Base-by-base conservation (phyloP, 2,113 vertebrate species). In the Numida meleagris region DNA sequence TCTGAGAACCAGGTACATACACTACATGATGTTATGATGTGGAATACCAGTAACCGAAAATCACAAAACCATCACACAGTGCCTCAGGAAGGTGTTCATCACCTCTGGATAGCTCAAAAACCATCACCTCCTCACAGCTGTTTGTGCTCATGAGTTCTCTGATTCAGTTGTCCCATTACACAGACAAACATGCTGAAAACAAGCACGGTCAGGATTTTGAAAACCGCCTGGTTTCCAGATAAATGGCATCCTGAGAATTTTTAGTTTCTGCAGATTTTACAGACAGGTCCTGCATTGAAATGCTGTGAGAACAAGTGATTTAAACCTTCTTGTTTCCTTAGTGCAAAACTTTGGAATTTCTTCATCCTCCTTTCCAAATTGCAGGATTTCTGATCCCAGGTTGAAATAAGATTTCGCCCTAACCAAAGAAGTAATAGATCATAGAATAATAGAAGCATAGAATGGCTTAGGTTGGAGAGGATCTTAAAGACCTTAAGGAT, bases 241-340 rank as follows among this genome's bases (percentile, higher is more conserved):
- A 15, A 48, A n/a, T 0, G 0, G 0, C 4, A 25, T 40, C 34
- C 20, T 2, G 1, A 23, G 43, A 82, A 7, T 4, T 6, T 1
- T 21, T 24, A 1, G 6, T 63, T 79, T 72, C 48, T 67, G 10
- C 7, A 63, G 3, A 17, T 55, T 78, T 82, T 23, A 10, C 38
- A 31, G 6, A 2, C 11, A 31, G 7, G 3, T 11, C 6, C 9
- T 33, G 0, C 24, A 11, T 2, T 33, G 21, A 78, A 63, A 82
- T 36, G 5, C 5, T 72, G 4, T 20, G 9, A 65, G 23, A 63
- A 45, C 1, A 6, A 0, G 0, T 15, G 19, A n/a, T 33, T 80
- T 88, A 51, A n/a, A n/a, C n/a, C n/a, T n/a, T n/a, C n/a, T n/a
- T n/a, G n/a, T n/a, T n/a, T n/a, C n/a, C 25, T 59, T 38, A 63